Evolutionary conservation across 2,888 invertebrate species (phyloP), one percentile per base, ranked within the genome.

Genomic region (Drosophila kuntzei): DNA sequence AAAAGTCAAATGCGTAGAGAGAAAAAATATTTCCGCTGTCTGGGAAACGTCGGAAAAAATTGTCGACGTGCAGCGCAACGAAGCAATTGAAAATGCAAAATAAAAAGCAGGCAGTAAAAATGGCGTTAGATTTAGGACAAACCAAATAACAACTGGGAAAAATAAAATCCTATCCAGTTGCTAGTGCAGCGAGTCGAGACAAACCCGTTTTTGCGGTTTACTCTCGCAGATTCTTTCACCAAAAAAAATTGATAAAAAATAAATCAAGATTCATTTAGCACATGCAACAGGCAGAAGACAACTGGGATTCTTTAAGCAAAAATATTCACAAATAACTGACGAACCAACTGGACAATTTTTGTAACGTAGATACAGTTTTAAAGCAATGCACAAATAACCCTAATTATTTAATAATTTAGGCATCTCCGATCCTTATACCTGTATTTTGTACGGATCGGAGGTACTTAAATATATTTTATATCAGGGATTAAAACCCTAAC

Each of bases 81-180:
- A 61, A 76, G 73, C 76, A 78, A 85, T 85, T 87, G 77, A 85
- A 73, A 87, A 87, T 84, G 68, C 71, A 77, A 84, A 80, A 83
- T 79, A 71, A 67, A 80, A 84, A 87, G 55, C 39, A 62, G 69
- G 62, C 69, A 66, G 58, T 67, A 65, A 76, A 79, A 82, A 46
- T 63, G 58, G 59, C 81, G 82, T 80, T 85, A 86, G 87, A 79
- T 75, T 88, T 85, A 77, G 87, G 74, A 86, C 79, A 90, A 79
- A 75, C 58, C 76, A 53, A 69, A 72, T 66, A 68, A 69, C 51
- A 77, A 68, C 73, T 60, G 51, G 46, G 50, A 53, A 60, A 77
- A 72, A 62, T 54, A 66, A 49, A 64, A 74, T 62, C 68, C 50
- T 60, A 74, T 76, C 70, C 65, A 71, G 61, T 44, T 63, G 49